These are phyloP conservation scores for Phaedon cochleariae DNA, from an alignment of 2,888 invertebrate genomes.

Conservation along the genomic window DNA sequence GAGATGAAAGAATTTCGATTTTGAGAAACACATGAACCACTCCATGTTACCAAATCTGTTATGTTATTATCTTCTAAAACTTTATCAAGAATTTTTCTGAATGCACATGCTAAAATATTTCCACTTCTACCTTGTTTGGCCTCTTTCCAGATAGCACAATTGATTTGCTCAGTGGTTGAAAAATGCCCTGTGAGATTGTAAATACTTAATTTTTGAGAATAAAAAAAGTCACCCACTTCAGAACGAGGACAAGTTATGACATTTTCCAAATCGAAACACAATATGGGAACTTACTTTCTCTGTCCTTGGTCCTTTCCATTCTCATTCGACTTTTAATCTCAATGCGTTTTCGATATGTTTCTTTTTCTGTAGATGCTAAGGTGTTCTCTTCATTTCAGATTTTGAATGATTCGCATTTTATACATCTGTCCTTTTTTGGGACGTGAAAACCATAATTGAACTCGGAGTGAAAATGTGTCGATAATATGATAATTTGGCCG, in stretches of 20 bases:
- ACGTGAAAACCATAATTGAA: slow-evolving; percentile 37
- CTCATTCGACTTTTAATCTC: slow-evolving; percentile 23
- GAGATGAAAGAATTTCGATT: slow-evolving; percentile 38
- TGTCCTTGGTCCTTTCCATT: slow-evolving; percentile 21
- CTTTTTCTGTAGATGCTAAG: slow-evolving; percentile 20
- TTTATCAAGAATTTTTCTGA: slow-evolving; percentile 8
- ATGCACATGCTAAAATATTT: slow-evolving; percentile 17
- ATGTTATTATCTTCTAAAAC: slow-evolving; percentile 33
- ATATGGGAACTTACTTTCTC: slow-evolving; percentile 22
- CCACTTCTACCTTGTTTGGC: slow-evolving; percentile 33
- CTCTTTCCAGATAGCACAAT: slow-evolving; percentile 40
- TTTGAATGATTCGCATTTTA: slow-evolving; percentile 23
- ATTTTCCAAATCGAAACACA: slow-evolving; percentile 36
- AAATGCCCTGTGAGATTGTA: slow-evolving; percentile 38
- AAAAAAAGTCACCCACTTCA: slow-evolving; percentile 30
- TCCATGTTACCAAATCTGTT: slow-evolving; percentile 42
- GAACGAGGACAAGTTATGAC: slow-evolving; percentile 38
- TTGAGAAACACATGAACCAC: slow-evolving; percentile 37
- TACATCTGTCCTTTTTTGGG: slow-evolving; percentile 31
- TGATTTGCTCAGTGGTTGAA: slow-evolving; percentile 29
- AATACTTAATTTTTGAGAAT: slow-evolving; percentile 32
- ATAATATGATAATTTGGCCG: slow-evolving; percentile 7
- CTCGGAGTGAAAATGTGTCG: slow-evolving; percentile 28
- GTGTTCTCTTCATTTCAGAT: slow-evolving; percentile 21
- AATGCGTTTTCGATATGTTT: slow-evolving; percentile 19